Evolutionary conservation across 2,113 vertebrate species (phyloP), one percentile per base, ranked within the genome.

Genomic region (Hemiprocne comata): DNA sequence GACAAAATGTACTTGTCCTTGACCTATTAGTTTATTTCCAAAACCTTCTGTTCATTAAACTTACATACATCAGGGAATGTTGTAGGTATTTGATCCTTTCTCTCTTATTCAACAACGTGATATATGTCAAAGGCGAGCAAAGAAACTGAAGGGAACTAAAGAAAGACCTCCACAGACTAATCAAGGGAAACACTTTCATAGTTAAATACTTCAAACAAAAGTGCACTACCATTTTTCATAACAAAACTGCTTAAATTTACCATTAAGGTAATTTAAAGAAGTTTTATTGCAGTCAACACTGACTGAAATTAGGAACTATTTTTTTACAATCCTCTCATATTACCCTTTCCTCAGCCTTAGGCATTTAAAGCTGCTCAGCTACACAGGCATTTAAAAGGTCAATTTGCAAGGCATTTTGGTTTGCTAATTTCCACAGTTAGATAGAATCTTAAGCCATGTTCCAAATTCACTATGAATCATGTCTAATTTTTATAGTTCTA

Each of bases 1-100:
- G 87, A 94, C 95, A 95, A 95, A 95, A 90, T 42, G 40, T 50
- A 79, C 51, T 94, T 82, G 51, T 89, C 92, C 85, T 91, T 92
- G 90, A 96, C 87, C 92, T 91, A 14, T 89, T 92, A 34, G 77
- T 95, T 97, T 96, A 97, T 94, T 97, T 95, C 88, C 76, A 96
- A 92, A 94, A 75, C 61, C 46, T 95, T 87, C 85, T 91, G 74
- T 66, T 94, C 85, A 78, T 91, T 80, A 91, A 83, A 85, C 71
- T 95, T 95, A 96, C 90, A 95, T 58, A 96, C 84, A 94, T 53
- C n/a, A 94, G 70, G 92, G 90, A 95, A 94, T 90, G 93, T 85
- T 64, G 69, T 75, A 64, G 61, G 60, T 51, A 88, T 72, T 94
- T 81, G 83, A 84, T 95, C 89, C 88, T 96, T 94, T 90, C 73